Evolutionary conservation across 1,140 invertebrate genomes (phyloP).

Genomic region (Drosophila neocordata): DNA sequence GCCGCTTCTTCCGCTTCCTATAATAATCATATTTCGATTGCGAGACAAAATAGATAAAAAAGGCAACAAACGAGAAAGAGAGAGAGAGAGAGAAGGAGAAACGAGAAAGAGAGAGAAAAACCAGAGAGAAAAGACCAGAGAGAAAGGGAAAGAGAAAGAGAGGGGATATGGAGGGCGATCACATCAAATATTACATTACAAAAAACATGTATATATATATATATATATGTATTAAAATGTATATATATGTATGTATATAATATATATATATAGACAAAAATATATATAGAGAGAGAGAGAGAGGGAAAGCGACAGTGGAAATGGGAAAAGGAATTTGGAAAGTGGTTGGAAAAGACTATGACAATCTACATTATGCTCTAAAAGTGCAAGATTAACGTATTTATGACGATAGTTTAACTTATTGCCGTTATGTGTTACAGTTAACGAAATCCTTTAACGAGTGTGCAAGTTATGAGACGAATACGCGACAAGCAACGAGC

Average conservation of each 20-base stretch:
- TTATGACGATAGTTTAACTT: no score
- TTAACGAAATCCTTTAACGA: no score
- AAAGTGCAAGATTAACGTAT: no score
- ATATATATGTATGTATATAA: background rate
- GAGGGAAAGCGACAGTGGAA: background rate
- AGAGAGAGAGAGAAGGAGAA: conserved; percentile 14
- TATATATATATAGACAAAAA: background rate
- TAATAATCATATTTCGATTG: conserved; percentile 57
- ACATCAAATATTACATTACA: conserved; percentile 12
- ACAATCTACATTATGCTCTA: no score
- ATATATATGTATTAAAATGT: background rate
- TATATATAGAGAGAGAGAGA: background rate
- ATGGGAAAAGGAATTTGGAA: no score
- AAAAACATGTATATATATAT: conserved; percentile 1
- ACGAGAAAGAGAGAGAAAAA: conserved; percentile 9
- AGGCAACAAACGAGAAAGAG: conserved; percentile 19
- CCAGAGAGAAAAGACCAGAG: conserved; percentile 3
- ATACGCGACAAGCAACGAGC: no score
- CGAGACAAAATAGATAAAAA: conserved; percentile 26
- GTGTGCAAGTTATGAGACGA: no score
- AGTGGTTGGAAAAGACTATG: no score
- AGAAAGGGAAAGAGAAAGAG: conserved; percentile 25
- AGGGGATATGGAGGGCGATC: conserved; percentile 22
- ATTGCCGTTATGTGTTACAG: no score
- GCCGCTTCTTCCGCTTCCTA: conserved; percentile 93